phyloP scores from a whole-genome alignment of 2,888 invertebrate species.

The Timema cristinae region DNA sequence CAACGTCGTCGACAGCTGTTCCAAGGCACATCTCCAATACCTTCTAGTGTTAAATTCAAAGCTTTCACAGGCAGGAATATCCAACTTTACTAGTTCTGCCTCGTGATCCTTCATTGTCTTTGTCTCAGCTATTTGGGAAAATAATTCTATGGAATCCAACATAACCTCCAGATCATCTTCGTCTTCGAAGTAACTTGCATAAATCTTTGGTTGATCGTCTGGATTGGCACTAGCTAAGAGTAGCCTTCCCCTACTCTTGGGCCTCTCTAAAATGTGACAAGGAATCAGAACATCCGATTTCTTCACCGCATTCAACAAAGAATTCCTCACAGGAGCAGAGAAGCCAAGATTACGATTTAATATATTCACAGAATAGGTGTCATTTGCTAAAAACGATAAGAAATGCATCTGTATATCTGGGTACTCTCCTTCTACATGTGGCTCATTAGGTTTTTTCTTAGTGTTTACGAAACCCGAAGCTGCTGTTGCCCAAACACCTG shows the following conservation, averaged over 20 bases:
- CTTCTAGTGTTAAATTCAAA: constrained; percentile 42
- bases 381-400: constrained; percentile 44
- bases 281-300: constrained; percentile 40
- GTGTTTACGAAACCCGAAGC: constrained; percentile 55
- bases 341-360: not conserved
- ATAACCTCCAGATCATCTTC: constrained; percentile 52
- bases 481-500: constrained; percentile 47
- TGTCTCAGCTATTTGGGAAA: constrained; percentile 45
- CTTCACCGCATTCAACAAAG: not conserved
- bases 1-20: constrained; percentile 22
- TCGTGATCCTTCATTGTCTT: constrained; percentile 43
- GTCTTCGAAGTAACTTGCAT: constrained; percentile 60
- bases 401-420: constrained; percentile 58
- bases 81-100: constrained; percentile 49
- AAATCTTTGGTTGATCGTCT: constrained; percentile 55
- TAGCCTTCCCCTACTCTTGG: constrained; percentile 54
- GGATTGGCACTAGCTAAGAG: constrained; percentile 54
- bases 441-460: constrained; percentile 44
- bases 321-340: not conserved
- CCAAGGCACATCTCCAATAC: constrained; percentile 57
- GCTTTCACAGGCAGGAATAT: constrained; percentile 65
- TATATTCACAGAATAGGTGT: constrained; percentile 18
- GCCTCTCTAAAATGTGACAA: constrained; percentile 46
- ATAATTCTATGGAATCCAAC: constrained; percentile 48
- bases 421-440: constrained; percentile 43